Evolutionary conservation across 2,113 vertebrate genomes (phyloP).

Genomic region (Grammomys surdaster): DNA sequence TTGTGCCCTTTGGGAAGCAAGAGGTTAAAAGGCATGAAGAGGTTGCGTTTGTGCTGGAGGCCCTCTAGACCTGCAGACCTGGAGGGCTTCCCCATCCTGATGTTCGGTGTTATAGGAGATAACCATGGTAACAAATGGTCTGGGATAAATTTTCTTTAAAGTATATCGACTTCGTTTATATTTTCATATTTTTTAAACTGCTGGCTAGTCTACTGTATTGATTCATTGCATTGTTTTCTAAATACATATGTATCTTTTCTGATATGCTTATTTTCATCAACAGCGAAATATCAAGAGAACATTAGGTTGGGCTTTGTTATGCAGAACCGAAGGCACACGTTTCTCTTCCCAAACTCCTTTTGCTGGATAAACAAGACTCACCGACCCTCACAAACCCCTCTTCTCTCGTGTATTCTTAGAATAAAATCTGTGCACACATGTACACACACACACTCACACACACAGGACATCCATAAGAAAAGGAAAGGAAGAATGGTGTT

Average conservation of each 20-base stretch:
- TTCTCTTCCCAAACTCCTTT: neutral
- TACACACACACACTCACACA: neutral
- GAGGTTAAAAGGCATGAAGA: neutral
- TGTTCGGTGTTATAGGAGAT: neutral
- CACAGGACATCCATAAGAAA: neutral
- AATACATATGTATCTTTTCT: constrained; percentile 2
- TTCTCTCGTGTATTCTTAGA: neutral
- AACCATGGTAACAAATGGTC: neutral
- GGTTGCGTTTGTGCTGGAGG: neutral
- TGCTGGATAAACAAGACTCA: neutral
- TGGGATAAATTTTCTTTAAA: neutral
- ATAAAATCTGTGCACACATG: neutral
- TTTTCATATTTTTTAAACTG: neutral
- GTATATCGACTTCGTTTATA: neutral
- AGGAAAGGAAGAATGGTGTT: neutral
- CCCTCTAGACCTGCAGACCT: neutral
- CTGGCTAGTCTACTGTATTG: neutral
- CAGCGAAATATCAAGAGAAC: neutral
- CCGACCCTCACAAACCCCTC: neutral
- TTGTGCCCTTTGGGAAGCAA: neutral
- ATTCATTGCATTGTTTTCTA: neutral
- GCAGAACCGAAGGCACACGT: neutral
- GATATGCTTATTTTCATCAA: neutral
- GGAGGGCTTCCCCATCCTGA: neutral
- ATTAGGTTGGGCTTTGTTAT: neutral